A percentile compares a stretch with the other conserved stretches of the same genome.
phyloP scores from a whole-genome alignment of 2,113 vertebrate genomes.

The Eudyptes chrysolophus region DNA sequence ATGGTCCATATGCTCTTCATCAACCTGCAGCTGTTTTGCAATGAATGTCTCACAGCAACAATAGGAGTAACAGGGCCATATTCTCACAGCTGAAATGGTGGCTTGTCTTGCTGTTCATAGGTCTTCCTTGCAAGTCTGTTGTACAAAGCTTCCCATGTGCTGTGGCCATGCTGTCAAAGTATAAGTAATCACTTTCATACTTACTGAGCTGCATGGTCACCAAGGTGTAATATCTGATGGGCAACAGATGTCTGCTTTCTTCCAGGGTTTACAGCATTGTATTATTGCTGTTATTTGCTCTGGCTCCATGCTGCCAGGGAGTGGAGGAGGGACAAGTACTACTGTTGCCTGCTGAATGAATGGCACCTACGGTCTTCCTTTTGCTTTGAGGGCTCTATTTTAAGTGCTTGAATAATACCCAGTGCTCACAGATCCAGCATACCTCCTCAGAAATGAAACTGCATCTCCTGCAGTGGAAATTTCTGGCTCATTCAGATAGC shows the following conservation, averaged over 20 bases:
- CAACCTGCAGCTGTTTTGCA: slow-evolving; percentile 36
- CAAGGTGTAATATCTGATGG: slow-evolving; percentile 62
- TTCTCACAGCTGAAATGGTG: background rate
- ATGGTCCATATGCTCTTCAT: slow-evolving; percentile 30
- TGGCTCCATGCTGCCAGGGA: slow-evolving; percentile 1
- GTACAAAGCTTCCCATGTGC: background rate
- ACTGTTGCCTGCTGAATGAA: slow-evolving; percentile 9
- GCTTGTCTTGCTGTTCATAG: background rate
- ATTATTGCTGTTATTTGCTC: slow-evolving; percentile 35
- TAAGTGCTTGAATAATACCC: background rate
- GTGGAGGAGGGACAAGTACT: background rate
- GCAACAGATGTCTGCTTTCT: slow-evolving; percentile 46
- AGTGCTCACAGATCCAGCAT: background rate
- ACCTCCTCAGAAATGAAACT: background rate
- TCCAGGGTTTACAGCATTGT: background rate
- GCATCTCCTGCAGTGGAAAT: background rate
- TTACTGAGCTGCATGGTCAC: slow-evolving; percentile 47
- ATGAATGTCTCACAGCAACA: background rate
- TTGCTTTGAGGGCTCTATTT: background rate
- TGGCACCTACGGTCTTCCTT: background rate
- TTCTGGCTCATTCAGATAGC: background rate
- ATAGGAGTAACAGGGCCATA: background rate
- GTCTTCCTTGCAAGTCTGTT: background rate
- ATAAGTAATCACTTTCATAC: slow-evolving; percentile 57
- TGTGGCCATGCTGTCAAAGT: background rate